These are phyloP conservation scores for Drosophila emarginata DNA, from an alignment of 2,888 invertebrate genomes.

Conservation along the genomic window DNA sequence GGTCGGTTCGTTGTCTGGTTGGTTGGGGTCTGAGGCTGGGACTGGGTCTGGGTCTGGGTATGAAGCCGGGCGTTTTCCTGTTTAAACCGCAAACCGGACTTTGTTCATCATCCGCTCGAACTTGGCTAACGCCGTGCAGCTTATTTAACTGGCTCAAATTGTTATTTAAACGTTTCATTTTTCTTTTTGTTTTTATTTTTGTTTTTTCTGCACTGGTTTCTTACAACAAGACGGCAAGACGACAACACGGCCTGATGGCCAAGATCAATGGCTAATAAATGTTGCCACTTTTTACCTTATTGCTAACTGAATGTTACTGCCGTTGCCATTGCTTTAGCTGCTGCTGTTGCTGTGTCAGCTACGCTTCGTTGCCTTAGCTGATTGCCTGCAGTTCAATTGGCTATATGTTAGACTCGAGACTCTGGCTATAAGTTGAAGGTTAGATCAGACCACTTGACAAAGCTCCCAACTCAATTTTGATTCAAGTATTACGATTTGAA, in stretches of 20 bases:
- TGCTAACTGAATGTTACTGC: conserved; percentile 4
- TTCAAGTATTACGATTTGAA: too few relatives aligned
- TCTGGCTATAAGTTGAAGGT: conserved; percentile 37
- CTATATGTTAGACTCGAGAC: background rate
- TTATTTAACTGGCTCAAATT: conserved; percentile 32
- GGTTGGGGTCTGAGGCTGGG: too few relatives aligned
- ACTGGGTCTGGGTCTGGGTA: background rate
- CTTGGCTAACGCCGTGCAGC: conserved; percentile 5
- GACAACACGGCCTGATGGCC: conserved; percentile 49
- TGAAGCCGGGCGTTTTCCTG: conserved; percentile 9
- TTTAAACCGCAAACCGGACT: conserved; percentile 7
- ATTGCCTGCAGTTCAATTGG: conserved; percentile 47
- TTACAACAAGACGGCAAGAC: conserved; percentile 18
- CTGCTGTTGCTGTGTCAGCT: conserved; percentile 32
- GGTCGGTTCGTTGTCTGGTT: background rate
- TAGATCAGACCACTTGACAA: conserved; percentile 13
- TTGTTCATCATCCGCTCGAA: conserved; percentile 8
- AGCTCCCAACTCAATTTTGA: background rate
- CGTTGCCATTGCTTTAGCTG: conserved; percentile 10
- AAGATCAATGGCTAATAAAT: conserved; percentile 70
- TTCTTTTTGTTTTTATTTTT: background rate
- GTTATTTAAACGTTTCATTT: conserved; percentile 26
- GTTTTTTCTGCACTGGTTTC: conserved; percentile 12
- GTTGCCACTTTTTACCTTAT: conserved; percentile 30
- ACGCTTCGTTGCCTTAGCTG: conserved; percentile 50